Evolutionary conservation across 1,140 invertebrate genomes (phyloP).

Genomic region (Bombus waltoni): DNA sequence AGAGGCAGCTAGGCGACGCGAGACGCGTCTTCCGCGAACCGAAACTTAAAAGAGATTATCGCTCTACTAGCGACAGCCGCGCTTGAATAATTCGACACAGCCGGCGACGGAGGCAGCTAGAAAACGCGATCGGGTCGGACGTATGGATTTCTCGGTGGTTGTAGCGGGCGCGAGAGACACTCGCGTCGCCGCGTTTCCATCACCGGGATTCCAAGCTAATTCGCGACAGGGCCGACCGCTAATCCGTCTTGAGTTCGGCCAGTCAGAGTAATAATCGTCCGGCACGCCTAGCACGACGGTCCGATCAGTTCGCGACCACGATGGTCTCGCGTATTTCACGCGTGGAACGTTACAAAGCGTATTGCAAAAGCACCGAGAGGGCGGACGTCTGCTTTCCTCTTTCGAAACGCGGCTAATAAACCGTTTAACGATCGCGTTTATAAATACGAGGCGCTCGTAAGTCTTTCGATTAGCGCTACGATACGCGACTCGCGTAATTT

Average conservation of each 20-base stretch:
- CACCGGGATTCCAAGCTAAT: slow-evolving; percentile 75
- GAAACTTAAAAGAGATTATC: slow-evolving; percentile 70
- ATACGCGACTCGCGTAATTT: slow-evolving; percentile 18
- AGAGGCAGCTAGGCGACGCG: slow-evolving; percentile 27
- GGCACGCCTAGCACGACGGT: slow-evolving; percentile 68
- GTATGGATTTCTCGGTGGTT: slow-evolving; percentile 22
- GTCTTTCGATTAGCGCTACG: slow-evolving; percentile 35
- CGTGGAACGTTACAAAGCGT: slow-evolving; percentile 22
- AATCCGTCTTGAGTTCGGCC: slow-evolving; percentile 63
- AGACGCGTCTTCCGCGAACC: slow-evolving; percentile 63
- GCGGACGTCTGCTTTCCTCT: not conserved
- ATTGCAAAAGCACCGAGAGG: not conserved
- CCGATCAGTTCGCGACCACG: slow-evolving; percentile 69
- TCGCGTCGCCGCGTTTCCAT: slow-evolving; percentile 45
- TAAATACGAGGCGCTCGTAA: slow-evolving; percentile 29
- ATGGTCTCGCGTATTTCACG: slow-evolving; percentile 28
- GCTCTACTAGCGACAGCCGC: slow-evolving; percentile 48
- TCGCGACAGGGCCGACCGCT: slow-evolving; percentile 69
- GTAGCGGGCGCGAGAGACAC: not conserved
- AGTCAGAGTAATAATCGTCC: slow-evolving; percentile 74
- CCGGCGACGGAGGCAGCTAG: slow-evolving; percentile 41
- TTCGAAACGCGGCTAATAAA: slow-evolving; percentile 31
- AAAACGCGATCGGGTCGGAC: not conserved
- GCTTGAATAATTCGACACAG: slow-evolving; percentile 73
- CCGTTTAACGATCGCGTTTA: slow-evolving; percentile 49